These are phyloP conservation scores for Drosophila parthenogenetica DNA, from an alignment of 2,888 invertebrate genomes.

Conservation along the genomic window DNA sequence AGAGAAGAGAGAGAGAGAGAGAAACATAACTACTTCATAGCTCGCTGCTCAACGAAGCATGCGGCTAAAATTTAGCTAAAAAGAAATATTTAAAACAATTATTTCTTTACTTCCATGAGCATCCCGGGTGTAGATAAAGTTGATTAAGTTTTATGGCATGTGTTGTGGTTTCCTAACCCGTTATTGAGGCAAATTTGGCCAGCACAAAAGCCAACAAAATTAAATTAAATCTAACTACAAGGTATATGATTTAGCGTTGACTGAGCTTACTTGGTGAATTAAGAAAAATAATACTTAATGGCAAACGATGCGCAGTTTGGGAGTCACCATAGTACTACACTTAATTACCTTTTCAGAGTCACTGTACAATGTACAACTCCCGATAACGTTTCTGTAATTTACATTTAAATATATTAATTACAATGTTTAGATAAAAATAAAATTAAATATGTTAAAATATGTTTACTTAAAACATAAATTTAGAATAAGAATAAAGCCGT, in stretches of 20 bases:
- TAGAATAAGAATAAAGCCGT: background rate
- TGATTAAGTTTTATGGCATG: slow-evolving; percentile 39
- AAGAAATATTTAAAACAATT: slow-evolving; percentile 58
- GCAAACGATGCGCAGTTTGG: background rate
- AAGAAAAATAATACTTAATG: no score
- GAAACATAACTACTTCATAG: slow-evolving; percentile 36
- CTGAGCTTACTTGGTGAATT: no score
- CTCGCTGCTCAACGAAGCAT: slow-evolving; percentile 66
- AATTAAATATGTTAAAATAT: background rate
- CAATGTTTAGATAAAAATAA: no score
- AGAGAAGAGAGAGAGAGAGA: slow-evolving; percentile 20
- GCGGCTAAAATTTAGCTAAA: slow-evolving; percentile 27
- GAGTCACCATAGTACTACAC: no score
- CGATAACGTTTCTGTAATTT: no score
- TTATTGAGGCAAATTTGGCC: slow-evolving; percentile 22
- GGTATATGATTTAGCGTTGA: background rate
- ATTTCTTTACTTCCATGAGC: slow-evolving; percentile 46
- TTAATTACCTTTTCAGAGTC: no score
- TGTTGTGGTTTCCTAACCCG: slow-evolving; percentile 27
- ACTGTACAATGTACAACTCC: no score
- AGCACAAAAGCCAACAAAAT: slow-evolving; percentile 38
- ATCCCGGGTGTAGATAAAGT: slow-evolving; percentile 28
- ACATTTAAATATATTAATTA: no score
- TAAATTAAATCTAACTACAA: background rate
- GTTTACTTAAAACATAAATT: background rate